phyloP scores from a whole-genome alignment of 1,140 invertebrate species.

The Sesamia nonagrioides region DNA sequence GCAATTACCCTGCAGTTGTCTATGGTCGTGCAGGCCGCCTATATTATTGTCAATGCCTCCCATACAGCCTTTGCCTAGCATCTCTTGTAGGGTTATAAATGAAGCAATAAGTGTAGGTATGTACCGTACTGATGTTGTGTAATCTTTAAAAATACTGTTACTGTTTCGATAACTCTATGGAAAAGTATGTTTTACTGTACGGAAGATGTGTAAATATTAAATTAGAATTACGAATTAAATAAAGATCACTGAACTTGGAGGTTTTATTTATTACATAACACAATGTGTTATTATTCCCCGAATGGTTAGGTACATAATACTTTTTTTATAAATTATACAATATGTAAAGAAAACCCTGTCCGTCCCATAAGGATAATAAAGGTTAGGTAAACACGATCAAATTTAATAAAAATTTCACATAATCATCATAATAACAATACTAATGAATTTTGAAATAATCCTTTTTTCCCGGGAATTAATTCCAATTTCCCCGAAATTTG shows the following conservation, averaged over 20 bases:
- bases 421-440: too few relatives aligned
- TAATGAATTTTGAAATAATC: too few relatives aligned
- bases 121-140: conserved; percentile 58
- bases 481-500: too few relatives aligned
- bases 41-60: conserved; percentile 12
- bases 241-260: conserved; percentile 54
- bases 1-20: too few relatives aligned
- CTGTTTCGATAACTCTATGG: conserved; percentile 69
- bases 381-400: too few relatives aligned
- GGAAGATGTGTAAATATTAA: conserved; percentile 71
- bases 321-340: too few relatives aligned
- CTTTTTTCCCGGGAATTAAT: too few relatives aligned
- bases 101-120: conserved; percentile 64
- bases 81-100: conserved; percentile 54
- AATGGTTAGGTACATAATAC: too few relatives aligned
- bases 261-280: conserved; percentile 22
- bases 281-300: too few relatives aligned
- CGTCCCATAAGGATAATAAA: too few relatives aligned
- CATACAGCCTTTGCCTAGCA: conserved; percentile 50
- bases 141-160: conserved; percentile 64
- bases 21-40: conserved; percentile 16
- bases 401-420: too few relatives aligned
- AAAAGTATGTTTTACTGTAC: conserved; percentile 62
- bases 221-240: conserved; percentile 68
- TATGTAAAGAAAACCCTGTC: too few relatives aligned